Evolutionary conservation across 2,888 invertebrate species (phyloP), one percentile per base, ranked within the genome.

Genomic region (Actias luna): DNA sequence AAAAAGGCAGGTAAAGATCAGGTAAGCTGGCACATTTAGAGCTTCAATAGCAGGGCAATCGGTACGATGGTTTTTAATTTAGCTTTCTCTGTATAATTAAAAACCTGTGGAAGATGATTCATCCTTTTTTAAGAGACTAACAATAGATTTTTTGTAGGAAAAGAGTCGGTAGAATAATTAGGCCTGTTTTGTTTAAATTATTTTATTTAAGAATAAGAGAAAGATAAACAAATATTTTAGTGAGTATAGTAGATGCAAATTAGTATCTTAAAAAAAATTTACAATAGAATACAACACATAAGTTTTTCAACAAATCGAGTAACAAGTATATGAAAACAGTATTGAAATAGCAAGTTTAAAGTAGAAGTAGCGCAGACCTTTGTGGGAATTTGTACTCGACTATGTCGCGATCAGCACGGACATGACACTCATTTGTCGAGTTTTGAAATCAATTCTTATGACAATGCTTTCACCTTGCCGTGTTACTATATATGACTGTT

Each of bases 21-120:
- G 75, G 69, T 63, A 63, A 63, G 67, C 70, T 80, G 82, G 75
- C 71, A 74, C 74, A 74, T 75, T 72, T 73, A 68, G 77, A 79
- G 78, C 79, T 80, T 78, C 77, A 82, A 83, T 77, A 78, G 73
- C 70, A 76, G 75, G 74, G 74, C 83, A 78, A 84, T 85, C 82
- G 79, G 77, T 79, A 80, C 80, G 86, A 73, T 83, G 87, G 85
- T 85, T 90, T 91, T 91, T 89, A 90, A 91, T 90, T 88, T 88
- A 87, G 85, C 89, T 84, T 83, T 78, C 84, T 82, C 83, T 83
- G 84, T 87, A 84, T 85, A 88, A 89, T 90, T 89, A 89, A 90
- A 42, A 88, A 88, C 75, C 85, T 80, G 83, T 76, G 82, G 82
- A 79, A 77, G 80, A 76, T 78, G 77, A 73, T 75, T 76, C 72